Base-by-base conservation (phyloP, 2,113 vertebrate genomes). In the Pelobates fuscus region DNA sequence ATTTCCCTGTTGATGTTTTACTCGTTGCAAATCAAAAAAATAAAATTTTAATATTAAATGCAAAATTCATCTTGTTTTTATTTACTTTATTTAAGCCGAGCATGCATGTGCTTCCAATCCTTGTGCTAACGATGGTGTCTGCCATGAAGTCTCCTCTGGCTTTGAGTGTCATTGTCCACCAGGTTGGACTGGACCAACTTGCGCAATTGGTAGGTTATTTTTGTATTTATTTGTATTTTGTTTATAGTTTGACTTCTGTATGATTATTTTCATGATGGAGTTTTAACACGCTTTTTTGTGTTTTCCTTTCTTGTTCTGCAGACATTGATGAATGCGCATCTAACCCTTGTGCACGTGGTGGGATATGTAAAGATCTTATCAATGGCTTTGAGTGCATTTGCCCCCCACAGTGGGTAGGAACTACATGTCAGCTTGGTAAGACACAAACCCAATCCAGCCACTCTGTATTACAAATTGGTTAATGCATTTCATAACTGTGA, bases 61-160 rank as follows among this genome's bases (percentile, higher is more conserved):
- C n/a, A n/a, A n/a, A n/a, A n/a, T n/a, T n/a, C n/a, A n/a, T n/a
- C n/a, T n/a, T n/a, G n/a, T n/a, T n/a, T n/a, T n/a, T n/a, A n/a
- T 49, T 49, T 68, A 64, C 70, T 79, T 8, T 10, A 78, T 60
- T 37, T 72, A 79, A 99, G 96, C 95, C 0, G 94, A 98, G 67
- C 95, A 98, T 2, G 97, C 96, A 72, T 98, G 97, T 1, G 88
- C 93, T 62, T 98, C 97, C 66, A 94, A 96, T 83, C 97, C 97
- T 0, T 98, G 97, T 60, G 96, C 96, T 79, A 98, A 95, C 1
- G 94, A 94, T 49, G 97, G 95, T 52, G 92, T 91, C 5, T 98
- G 96, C 78, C 93, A 96, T 0, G 97, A 98, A 77, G 91, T 94
- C 73, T 89, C 92, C 0, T 90, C 93, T 0, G 93, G 95, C 37